Evolutionary conservation across 2,888 invertebrate species (phyloP).

Genomic region (Mycalesis mineus): DNA sequence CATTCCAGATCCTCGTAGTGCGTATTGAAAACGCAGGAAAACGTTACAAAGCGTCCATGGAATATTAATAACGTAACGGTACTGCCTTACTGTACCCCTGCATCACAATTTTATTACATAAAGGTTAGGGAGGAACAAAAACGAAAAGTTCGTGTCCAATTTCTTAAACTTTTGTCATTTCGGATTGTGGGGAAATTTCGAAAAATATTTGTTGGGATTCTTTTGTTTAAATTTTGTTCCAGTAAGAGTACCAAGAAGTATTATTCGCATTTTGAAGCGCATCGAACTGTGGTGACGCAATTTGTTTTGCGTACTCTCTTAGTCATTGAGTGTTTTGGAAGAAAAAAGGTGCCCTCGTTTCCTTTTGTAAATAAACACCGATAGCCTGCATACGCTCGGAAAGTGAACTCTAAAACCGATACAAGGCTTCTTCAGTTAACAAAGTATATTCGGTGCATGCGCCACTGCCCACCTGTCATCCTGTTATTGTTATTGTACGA

Average conservation of each 20-base stretch:
- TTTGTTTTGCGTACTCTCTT: slow-evolving; percentile 65
- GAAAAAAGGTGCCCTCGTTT: slow-evolving; percentile 63
- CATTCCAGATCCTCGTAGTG: neutral
- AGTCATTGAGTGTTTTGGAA: slow-evolving; percentile 63
- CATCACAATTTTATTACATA: no score
- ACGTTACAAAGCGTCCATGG: neutral
- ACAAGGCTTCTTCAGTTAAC: slow-evolving; percentile 12
- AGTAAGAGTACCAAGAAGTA: neutral
- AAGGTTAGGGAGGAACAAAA: no score
- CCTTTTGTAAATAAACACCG: slow-evolving; percentile 43
- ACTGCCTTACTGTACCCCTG: no score
- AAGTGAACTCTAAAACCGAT: slow-evolving; percentile 5
- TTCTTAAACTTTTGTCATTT: no score
- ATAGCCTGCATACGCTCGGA: neutral
- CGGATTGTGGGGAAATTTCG: neutral
- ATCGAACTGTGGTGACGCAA: slow-evolving; percentile 51
- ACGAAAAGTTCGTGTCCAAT: no score
- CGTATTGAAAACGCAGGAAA: neutral
- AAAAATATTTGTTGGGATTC: slow-evolving; percentile 1
- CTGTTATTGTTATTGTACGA: neutral
- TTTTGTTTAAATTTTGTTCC: neutral
- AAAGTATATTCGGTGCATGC: slow-evolving; percentile 6
- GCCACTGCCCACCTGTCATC: slow-evolving; percentile 4
- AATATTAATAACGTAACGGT: neutral
- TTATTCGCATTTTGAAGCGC: slow-evolving; percentile 18